phyloP scores from a whole-genome alignment of 2,113 vertebrate genomes.

The Podarcis cretensis region DNA sequence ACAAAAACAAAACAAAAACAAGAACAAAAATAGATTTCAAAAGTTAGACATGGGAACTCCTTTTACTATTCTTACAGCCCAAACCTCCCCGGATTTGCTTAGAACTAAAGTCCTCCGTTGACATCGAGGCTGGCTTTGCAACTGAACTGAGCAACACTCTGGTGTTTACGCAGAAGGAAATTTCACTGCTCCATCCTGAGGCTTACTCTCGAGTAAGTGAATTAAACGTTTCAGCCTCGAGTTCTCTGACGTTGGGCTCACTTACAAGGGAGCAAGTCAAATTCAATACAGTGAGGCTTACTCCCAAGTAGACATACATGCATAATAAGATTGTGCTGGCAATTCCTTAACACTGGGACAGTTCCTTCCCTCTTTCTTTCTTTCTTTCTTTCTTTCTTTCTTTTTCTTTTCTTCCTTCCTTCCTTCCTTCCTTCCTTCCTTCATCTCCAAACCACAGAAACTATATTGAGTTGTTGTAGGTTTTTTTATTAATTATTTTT shows the following conservation, averaged over 20 bases:
- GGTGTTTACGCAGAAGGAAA: background rate
- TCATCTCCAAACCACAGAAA: background rate
- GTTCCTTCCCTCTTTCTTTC: background rate
- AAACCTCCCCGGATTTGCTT: background rate
- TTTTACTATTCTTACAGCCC: background rate
- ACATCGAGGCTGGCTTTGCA: background rate
- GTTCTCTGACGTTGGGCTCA: background rate
- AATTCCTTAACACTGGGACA: background rate
- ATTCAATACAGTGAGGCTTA: background rate
- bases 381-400: no score
- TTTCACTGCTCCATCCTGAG: background rate
- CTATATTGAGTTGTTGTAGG: background rate
- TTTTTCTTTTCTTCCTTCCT: no score
- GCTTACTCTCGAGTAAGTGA: background rate
- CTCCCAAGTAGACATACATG: background rate
- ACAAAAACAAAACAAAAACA: no score
- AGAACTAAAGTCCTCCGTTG: background rate
- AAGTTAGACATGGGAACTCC: background rate
- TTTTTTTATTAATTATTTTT: no score
- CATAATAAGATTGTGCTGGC: background rate
- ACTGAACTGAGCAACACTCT: background rate
- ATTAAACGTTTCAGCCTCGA: background rate
- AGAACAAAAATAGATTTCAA: background rate
- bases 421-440: background rate
- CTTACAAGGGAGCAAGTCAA: background rate